A percentile compares a stretch with the other conserved stretches of the same genome.
Evolutionary conservation across 37 sponge, comb jelly and placozoan species (phyloP).

Genomic region (Spongia lamella): DNA sequence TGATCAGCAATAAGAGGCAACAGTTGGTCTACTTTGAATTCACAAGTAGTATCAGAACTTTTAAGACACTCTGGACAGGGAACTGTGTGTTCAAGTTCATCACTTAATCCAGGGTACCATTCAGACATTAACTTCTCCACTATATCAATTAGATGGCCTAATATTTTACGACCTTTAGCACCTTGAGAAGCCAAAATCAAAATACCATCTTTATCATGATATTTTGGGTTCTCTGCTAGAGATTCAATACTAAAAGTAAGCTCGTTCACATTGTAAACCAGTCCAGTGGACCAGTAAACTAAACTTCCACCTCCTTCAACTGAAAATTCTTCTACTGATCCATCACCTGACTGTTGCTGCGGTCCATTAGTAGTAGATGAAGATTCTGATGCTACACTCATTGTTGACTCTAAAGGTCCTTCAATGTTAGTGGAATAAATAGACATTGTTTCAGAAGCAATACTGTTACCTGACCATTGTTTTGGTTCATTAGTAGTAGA

Average conservation of each 20-base stretch:
- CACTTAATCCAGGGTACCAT: constrained; percentile 72
- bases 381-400: neutral
- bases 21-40: constrained; percentile 46
- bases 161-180: constrained; percentile 34
- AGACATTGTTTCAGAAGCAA: too few relatives aligned
- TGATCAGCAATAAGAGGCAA: constrained; percentile 28
- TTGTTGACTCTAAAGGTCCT: too few relatives aligned
- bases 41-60: constrained; percentile 10
- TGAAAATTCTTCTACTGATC: neutral
- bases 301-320: too few relatives aligned
- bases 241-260: too few relatives aligned
- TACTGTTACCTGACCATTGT: too few relatives aligned
- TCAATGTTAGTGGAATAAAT: too few relatives aligned
- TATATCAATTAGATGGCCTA: constrained; percentile 61
- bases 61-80: constrained; percentile 73
- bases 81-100: constrained; percentile 12
- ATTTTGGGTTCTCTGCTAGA: too few relatives aligned
- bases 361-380: neutral
- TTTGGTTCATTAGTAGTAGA: too few relatives aligned
- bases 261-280: too few relatives aligned
- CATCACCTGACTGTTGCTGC: neutral
- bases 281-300: too few relatives aligned
- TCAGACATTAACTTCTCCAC: constrained; percentile 45
- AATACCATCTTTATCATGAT: constrained; percentile 43
- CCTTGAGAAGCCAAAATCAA: constrained; percentile 41